Base-by-base conservation (phyloP, 2,888 invertebrate species). In the Agrotis ipsilon region DNA sequence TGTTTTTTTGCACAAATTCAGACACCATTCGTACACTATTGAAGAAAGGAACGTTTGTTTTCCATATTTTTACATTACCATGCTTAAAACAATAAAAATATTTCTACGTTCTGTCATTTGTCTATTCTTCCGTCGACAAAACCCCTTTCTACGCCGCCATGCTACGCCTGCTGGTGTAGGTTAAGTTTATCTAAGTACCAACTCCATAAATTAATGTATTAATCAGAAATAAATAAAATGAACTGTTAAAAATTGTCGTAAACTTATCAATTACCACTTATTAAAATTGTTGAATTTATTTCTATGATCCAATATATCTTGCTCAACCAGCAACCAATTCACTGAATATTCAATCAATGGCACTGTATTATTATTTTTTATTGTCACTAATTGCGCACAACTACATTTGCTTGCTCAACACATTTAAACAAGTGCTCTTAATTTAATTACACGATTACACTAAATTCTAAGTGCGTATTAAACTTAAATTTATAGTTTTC, bases 291-390 rank as follows among this genome's bases (percentile, higher is more conserved):
- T 49, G 32, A 49, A 45, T 77, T 58, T 49, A 68, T 66, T 63
- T 60, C 66, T 54, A 52, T 32, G 52, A 7, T 43, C 72, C 14
- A 72, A 51, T 66, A 51, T 66, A 21, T 55, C 64, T 78, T 68
- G 59, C 64, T 39, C 67, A 69, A 55, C 72, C 55, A 57, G 55
- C 24, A 16, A 49, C 62, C 68, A 79, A 62, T 59, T 46, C 55
- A 66, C 58, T 61, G 19, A 59, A 64, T 58, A 74, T 72, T 72
- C 64, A 78, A 78, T 82, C 72, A 83, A 65, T 70, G 49, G 67
- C 21, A 68, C 58, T 65, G 63, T 70, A 72, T 80, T 77, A 69
- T 84, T 82, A 78, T 81, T 87, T 89, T 88, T 89, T 87, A 89
- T 88, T 75, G 81, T 66, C 72, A 54, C 27, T 85, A 87, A 88